Conservation (phyloP, 1,140 invertebrate species). For the Armadillidium nasatum region DNA sequence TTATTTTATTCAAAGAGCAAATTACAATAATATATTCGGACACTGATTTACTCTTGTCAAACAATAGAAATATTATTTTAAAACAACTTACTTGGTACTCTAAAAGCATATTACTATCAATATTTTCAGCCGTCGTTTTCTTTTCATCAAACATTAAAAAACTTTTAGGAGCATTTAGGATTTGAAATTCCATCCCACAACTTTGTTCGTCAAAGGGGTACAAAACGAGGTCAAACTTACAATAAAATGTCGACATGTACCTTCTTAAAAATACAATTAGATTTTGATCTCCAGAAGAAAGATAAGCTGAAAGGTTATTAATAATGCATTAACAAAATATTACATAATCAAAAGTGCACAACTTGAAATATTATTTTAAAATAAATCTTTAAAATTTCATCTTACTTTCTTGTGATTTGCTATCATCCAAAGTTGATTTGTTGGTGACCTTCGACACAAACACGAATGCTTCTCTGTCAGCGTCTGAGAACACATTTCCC, state of each 20-base stretch:
- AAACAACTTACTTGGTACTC: conserved; percentile 2
- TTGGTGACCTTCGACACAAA: conserved; percentile 20
- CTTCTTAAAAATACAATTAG: neutral
- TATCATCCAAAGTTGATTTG: conserved; percentile 22
- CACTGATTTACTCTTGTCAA: no score
- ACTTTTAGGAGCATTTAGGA: neutral
- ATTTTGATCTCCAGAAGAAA: conserved; percentile 24
- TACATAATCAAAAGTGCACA: no score
- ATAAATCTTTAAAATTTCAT: no score
- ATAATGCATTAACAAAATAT: no score
- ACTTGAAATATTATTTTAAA: no score
- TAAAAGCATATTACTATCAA: neutral
- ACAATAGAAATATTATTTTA: no score
- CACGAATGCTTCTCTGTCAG: conserved; percentile 31
- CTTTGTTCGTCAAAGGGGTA: neutral
- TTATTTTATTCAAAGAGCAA: no score
- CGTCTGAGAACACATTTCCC: conserved; percentile 21
- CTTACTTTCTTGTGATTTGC: neutral
- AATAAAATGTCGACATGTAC: conserved; percentile 7
- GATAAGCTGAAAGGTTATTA: conserved; percentile 27
- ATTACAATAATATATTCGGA: no score
- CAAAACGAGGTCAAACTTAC: conserved; percentile 9
- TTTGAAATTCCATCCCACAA: neutral
- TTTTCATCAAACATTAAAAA: neutral
- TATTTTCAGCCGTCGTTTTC: neutral